These are phyloP conservation scores for roundworm (Caenorhabditis elegans) DNA, from an alignment of 1,140 invertebrate species.

Conservation along the genomic window DNA sequence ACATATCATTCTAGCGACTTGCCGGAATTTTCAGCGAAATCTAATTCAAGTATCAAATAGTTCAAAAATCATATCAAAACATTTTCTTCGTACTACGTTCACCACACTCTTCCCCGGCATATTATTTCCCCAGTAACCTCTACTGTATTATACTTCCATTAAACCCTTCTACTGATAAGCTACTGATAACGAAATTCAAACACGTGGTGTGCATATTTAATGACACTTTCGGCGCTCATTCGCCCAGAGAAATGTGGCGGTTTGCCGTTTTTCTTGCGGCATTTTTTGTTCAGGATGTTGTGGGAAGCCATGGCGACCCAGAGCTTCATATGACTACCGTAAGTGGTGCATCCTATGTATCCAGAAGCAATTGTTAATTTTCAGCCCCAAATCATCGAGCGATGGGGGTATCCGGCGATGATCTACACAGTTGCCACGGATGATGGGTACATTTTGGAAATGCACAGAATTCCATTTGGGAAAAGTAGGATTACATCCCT, in stretches of 20 bases:
- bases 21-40: too few relatives aligned
- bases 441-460: conserved; percentile 76
- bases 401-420: conserved; percentile 73
- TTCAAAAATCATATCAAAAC: too few relatives aligned
- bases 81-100: too few relatives aligned
- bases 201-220: conserved; percentile 18
- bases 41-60: too few relatives aligned
- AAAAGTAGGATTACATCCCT: conserved; percentile 65
- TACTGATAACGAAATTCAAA: too few relatives aligned
- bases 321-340: conserved; percentile 39
- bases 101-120: too few relatives aligned
- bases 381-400: conserved; percentile 53
- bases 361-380: neutral
- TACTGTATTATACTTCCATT: too few relatives aligned
- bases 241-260: neutral
- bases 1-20: too few relatives aligned
- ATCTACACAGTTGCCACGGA: conserved; percentile 73
- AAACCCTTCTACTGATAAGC: too few relatives aligned
- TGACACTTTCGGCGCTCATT: conserved; percentile 5
- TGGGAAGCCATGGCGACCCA: neutral
- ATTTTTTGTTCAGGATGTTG: neutral
- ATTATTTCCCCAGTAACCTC: too few relatives aligned
- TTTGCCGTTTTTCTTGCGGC: conserved; percentile 9
- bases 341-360: too few relatives aligned
- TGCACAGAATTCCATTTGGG: conserved; percentile 75